Evolutionary conservation across 2,888 invertebrate genomes (phyloP), one percentile per base, ranked within the genome.

Genomic region (Melitaea athalia): DNA sequence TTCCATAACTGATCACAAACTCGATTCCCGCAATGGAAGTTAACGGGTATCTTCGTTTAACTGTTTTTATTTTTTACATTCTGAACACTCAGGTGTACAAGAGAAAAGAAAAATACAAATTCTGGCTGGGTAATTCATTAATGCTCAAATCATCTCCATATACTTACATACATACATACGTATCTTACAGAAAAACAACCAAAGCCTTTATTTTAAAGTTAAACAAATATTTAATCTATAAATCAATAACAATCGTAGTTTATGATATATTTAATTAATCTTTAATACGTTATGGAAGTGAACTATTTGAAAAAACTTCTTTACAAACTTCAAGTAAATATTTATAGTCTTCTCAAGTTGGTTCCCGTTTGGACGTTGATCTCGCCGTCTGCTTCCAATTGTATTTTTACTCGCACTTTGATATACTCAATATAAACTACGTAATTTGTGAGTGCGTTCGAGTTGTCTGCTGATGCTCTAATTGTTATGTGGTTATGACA

Each of bases 281-380:
- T 55, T 55, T 55, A 14, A 33, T 8, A 7, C n/a, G 7, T 33
- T 14, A 33, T n/a, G 33, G 14, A n/a, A 31, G 31, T 55, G 47
- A 55, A 55, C 14, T n/a, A 57, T 15, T 5, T 57, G n/a, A 57
- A 57, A 15, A 15, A 38, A 5, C 38, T 55, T n/a, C 33, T n/a
- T 14, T n/a, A 65, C 33, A 61, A 49, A 57, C 49, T 68, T 60
- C 24, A 49, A 59, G 49, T 31, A n/a, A n/a, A n/a, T n/a, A 24
- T 24, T 3, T 24, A 55, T n/a, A 55, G 47, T 43, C 12, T 43
- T 50, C 67, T 78, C 78, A 81, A 79, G 77, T 79, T 81, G 74
- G 78, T 78, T 85, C 85, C 82, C 85, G 82, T 80, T 81, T 86
- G 84, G 84, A 86, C 85, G 86, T 88, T 75, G 87, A 86, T 85